Base-by-base conservation (phyloP, 1,140 invertebrate genomes). In the Cyclina sinensis region DNA sequence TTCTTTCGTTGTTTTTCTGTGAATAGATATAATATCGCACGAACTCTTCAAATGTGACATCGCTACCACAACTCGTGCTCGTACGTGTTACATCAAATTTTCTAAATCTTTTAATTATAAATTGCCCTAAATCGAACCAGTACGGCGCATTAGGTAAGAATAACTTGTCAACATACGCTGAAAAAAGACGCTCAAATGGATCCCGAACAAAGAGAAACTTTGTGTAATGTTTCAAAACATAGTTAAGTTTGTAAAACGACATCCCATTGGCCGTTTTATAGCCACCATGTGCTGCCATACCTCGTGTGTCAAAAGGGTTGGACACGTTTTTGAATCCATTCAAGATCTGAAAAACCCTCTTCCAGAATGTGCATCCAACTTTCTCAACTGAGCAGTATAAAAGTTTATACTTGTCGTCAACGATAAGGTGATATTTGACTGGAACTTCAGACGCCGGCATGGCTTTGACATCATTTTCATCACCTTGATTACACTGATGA, bases 31-130 rank as follows among this genome's bases (percentile, higher is more conserved):
- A 87, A 46, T 91, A 91, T 37, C 74, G 68, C 27, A 91, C 81
- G 48, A 92, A 92, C 51, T 92, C 92, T 21, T 57, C 37, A 51
- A 92, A 92, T 43, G 92, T 92, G 51, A 91, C 89, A 79, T 92
- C 91, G 59, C 91, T 89, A 12, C 92, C 92, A 74, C 92, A 92
- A 1, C 37, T 43, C 12, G 62, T 27, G 18, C 76, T 82, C 1
- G 39, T 32, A 0, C 43, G 18, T 1, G 76, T 73, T 5, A 85
- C 48, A 30, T 81, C 79, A 7, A n/a, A n/a, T n/a, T 18, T n/a
- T 14, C 92, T 78, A 68, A 90, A 91, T 4, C 85, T 84, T 0
- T 57, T 16, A 1, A 91, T 51, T 27, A 92, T 90, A 76, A 88
- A 80, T 18, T 68, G 87, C 9, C 91, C 91, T 62, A 62, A 27